Conservation (phyloP, 2,797 vertebrate genomes). For the Rachycentron canadum region DNA sequence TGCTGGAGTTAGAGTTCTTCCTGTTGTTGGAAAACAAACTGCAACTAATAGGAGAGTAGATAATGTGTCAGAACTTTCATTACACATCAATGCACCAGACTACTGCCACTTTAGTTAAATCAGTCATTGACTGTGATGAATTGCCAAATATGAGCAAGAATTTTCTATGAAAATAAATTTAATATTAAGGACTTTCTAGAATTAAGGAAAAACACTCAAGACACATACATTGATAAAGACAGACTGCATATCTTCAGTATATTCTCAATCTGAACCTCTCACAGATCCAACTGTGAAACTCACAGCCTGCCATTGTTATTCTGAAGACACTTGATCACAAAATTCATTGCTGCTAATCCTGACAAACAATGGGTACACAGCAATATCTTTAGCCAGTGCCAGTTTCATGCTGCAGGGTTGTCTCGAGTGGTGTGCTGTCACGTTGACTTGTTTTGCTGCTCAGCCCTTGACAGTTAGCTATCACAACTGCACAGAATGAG, state of each 20-base stretch:
- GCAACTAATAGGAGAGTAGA: not conserved
- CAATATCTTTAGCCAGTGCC: conserved; percentile 25
- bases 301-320: conserved; percentile 18
- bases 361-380: conserved; percentile 25
- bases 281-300: conserved; percentile 5
- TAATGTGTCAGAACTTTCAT: not conserved
- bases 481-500: conserved; percentile 48
- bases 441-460: conserved; percentile 12
- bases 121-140: not conserved
- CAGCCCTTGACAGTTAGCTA: conserved; percentile 33
- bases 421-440: conserved; percentile 12
- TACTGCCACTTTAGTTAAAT: not conserved
- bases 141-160: too few species aligned
- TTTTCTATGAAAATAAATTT: not conserved
- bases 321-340: conserved; percentile 29
- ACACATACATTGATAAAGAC: not conserved
- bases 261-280: conserved; percentile 2
- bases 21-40: not conserved
- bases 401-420: not conserved
- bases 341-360: conserved; percentile 49
- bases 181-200: not conserved
- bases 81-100: not conserved
- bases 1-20: not conserved
- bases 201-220: not conserved
- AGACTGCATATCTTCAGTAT: not conserved